Evolutionary conservation across 1,140 invertebrate species (phyloP).

Genomic region (Octopus bimaculoides): DNA sequence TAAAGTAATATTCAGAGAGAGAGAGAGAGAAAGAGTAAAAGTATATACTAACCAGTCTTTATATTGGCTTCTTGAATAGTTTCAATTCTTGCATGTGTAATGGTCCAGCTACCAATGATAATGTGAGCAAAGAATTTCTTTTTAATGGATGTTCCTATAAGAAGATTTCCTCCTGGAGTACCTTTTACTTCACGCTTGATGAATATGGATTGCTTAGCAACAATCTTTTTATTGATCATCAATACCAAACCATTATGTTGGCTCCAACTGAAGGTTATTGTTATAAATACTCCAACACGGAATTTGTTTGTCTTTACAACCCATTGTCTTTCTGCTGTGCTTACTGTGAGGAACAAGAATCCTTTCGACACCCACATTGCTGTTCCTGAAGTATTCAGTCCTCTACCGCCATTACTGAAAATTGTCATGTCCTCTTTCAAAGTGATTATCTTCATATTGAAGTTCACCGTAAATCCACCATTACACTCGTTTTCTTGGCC

Average conservation of each 20-base stretch:
- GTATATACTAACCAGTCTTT: background rate
- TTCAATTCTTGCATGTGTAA: slow-evolving; percentile 28
- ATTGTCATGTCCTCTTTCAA: slow-evolving; percentile 34
- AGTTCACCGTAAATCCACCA: slow-evolving; percentile 34
- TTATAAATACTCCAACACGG: slow-evolving; percentile 24
- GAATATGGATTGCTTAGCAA: slow-evolving; percentile 27
- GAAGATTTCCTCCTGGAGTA: slow-evolving; percentile 14
- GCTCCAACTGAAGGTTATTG: slow-evolving; percentile 35
- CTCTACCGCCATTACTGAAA: slow-evolving; percentile 37
- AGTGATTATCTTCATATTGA: slow-evolving; percentile 25
- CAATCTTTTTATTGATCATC: slow-evolving; percentile 26
- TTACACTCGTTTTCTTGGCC: slow-evolving; percentile 26
- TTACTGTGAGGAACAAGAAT: slow-evolving; percentile 28
- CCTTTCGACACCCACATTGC: slow-evolving; percentile 28
- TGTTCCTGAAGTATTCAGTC: slow-evolving; percentile 28
- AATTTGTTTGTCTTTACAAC: slow-evolving; percentile 23
- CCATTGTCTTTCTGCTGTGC: slow-evolving; percentile 32
- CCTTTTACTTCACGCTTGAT: slow-evolving; percentile 20
- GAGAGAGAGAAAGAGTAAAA: no score
- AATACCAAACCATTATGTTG: slow-evolving; percentile 29
- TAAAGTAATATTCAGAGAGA: no score
- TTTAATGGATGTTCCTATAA: slow-evolving; percentile 20
- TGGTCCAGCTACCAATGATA: slow-evolving; percentile 26
- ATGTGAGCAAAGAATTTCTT: slow-evolving; percentile 26
- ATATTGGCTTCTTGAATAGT: slow-evolving; percentile 19